Evolutionary conservation across 1,140 invertebrate species (phyloP).

Genomic region (Polypedilum pembai): DNA sequence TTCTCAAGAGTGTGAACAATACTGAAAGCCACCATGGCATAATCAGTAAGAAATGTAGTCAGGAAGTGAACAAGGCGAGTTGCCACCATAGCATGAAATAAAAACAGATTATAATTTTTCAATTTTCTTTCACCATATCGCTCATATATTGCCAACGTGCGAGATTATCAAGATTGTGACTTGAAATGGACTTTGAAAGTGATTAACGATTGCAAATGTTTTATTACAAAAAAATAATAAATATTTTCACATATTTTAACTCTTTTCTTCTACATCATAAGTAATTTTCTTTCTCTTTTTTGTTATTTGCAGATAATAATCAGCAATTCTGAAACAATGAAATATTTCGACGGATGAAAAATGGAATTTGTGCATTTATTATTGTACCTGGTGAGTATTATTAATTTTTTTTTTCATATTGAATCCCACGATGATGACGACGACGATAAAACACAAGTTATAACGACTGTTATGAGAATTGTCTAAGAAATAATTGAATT

Average conservation of each 20-base stretch:
- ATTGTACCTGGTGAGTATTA: constrained; percentile 27
- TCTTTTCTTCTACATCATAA: not conserved
- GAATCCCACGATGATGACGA: not conserved
- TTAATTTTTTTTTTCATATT: not conserved
- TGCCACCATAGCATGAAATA: not conserved
- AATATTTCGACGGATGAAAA: constrained; percentile 25
- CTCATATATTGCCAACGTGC: too few species aligned
- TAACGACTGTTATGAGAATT: not conserved
- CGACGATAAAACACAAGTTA: not conserved
- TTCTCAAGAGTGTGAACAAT: too few species aligned
- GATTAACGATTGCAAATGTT: constrained; percentile 18
- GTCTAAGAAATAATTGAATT: too few species aligned
- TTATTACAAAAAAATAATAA: not conserved
- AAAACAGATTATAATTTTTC: constrained; percentile 5
- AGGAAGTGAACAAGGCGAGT: not conserved
- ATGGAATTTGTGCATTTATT: constrained; percentile 27
- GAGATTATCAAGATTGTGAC: constrained; percentile 15
- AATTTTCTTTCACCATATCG: constrained; percentile 13
- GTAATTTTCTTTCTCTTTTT: not conserved
- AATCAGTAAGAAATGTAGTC: not conserved
- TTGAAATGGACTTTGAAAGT: constrained; percentile 15
- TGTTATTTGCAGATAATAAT: constrained; percentile 23
- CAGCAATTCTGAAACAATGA: constrained; percentile 25
- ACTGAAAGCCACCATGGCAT: too few species aligned
- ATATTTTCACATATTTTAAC: not conserved